Percentiles rank a stretch among this genome's conserved stretches.
phyloP scores from a whole-genome alignment of 2,113 vertebrate genomes.

The Catagonus wagneri region DNA sequence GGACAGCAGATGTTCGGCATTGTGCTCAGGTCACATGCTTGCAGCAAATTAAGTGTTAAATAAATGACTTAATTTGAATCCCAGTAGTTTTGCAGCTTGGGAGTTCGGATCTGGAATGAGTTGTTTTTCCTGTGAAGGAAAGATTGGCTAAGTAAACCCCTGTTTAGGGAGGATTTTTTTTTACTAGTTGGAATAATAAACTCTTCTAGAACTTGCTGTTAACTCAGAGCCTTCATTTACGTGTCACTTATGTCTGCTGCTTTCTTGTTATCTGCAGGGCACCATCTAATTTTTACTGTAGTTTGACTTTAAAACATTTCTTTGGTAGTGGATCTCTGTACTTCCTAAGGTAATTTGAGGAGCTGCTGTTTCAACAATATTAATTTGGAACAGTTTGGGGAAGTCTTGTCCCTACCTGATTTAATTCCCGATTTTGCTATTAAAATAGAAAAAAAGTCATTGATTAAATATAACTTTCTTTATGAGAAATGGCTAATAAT shows the following conservation, averaged over 20 bases:
- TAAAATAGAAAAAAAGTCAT: slow-evolving; percentile 9
- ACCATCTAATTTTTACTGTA: background rate
- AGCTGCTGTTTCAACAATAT: background rate
- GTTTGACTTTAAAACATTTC: background rate
- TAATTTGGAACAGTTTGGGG: background rate
- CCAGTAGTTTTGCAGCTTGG: background rate
- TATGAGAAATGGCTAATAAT: background rate
- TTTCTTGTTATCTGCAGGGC: background rate
- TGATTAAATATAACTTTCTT: background rate
- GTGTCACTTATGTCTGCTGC: background rate
- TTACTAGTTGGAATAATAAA: background rate
- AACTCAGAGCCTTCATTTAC: background rate
- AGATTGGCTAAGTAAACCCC: background rate
- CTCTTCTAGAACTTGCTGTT: background rate
- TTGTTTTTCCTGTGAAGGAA: background rate
- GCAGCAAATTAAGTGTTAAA: background rate
- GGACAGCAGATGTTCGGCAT: background rate
- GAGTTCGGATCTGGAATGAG: slow-evolving; percentile 41
- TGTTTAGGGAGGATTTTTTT: background rate
- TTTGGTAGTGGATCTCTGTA: background rate
- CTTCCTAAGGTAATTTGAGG: background rate
- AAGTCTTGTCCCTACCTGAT: background rate
- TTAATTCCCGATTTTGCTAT: slow-evolving; percentile 25
- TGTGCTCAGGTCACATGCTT: background rate
- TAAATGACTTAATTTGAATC: slow-evolving; percentile 26